A percentile compares a stretch with the other conserved stretches of the same genome.
phyloP scores from a whole-genome alignment of 1,140 invertebrate genomes.

The Ridgeia piscesae region DNA sequence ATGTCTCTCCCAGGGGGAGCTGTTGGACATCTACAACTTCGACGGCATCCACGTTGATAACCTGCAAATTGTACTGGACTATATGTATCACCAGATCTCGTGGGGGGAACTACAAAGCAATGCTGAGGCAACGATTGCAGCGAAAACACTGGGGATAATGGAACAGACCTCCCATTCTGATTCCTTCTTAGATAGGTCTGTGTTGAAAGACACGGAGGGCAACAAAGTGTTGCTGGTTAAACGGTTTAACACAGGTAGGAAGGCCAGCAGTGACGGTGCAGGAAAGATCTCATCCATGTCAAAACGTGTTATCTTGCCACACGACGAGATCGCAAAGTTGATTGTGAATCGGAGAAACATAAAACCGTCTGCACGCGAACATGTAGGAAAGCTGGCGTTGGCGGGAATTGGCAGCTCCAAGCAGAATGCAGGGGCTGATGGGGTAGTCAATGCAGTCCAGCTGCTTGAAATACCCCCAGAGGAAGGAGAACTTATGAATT shows the following conservation, averaged over 20 bases:
- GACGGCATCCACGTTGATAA: slow-evolving; percentile 11
- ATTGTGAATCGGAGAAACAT: not conserved
- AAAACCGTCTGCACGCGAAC: not conserved
- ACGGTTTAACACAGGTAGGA: not conserved
- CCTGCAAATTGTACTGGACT: slow-evolving; percentile 14
- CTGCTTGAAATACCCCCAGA: not conserved
- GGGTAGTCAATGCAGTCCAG: not conserved
- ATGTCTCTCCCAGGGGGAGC: slow-evolving; percentile 9
- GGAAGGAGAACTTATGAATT: not conserved
- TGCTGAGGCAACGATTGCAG: not conserved
- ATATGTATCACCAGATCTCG: slow-evolving; percentile 14
- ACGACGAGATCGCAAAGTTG: not conserved
- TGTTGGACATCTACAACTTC: slow-evolving; percentile 19
- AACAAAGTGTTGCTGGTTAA: slow-evolving; percentile 13
- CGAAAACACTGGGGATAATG: slow-evolving; percentile 10
- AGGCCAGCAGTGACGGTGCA: not conserved
- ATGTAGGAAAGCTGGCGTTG: not conserved
- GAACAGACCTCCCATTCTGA: not conserved
- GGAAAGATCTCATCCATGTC: not conserved
- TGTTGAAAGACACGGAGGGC: slow-evolving; percentile 7
- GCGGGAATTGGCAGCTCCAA: not conserved
- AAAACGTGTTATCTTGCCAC: slow-evolving; percentile 12
- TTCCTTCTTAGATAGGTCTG: not conserved
- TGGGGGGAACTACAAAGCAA: slow-evolving; percentile 7
- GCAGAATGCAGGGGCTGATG: not conserved